Evolutionary conservation across 2,797 vertebrate genomes (phyloP).

Genomic region (Lutra lutra): DNA sequence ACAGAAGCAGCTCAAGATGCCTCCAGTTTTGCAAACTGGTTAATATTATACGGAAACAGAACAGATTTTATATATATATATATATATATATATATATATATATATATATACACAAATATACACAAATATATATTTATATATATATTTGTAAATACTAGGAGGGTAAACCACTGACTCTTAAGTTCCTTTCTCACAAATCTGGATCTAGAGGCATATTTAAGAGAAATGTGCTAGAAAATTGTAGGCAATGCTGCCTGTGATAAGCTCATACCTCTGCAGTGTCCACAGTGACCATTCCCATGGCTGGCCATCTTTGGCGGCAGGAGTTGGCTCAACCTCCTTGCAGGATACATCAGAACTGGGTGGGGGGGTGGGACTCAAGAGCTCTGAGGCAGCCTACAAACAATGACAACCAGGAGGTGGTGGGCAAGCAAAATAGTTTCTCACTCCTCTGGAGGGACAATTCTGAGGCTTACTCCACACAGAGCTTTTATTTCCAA

Average conservation of each 20-base stretch:
- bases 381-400: not conserved
- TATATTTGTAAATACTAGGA: not conserved
- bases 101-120: too few relatives aligned
- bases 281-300: not conserved
- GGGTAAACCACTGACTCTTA: not conserved
- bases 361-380: too few relatives aligned
- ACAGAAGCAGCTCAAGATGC: not conserved
- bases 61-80: not conserved
- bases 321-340: not conserved
- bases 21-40: not conserved
- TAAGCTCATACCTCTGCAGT: too few relatives aligned
- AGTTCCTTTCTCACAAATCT: not conserved
- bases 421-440: not conserved
- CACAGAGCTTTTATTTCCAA: not conserved
- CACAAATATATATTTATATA: not conserved
- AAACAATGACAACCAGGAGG: not conserved
- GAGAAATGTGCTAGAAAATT: not conserved
- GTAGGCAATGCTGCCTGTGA: too few relatives aligned
- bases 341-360: too few relatives aligned
- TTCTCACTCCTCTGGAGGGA: not conserved
- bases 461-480: not conserved
- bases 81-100: not conserved
- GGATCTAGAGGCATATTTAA: not conserved
- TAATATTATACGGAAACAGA: not conserved
- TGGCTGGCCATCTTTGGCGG: not conserved